phyloP scores from a whole-genome alignment of 2,888 invertebrate genomes.

The Lacanobia oleracea region DNA sequence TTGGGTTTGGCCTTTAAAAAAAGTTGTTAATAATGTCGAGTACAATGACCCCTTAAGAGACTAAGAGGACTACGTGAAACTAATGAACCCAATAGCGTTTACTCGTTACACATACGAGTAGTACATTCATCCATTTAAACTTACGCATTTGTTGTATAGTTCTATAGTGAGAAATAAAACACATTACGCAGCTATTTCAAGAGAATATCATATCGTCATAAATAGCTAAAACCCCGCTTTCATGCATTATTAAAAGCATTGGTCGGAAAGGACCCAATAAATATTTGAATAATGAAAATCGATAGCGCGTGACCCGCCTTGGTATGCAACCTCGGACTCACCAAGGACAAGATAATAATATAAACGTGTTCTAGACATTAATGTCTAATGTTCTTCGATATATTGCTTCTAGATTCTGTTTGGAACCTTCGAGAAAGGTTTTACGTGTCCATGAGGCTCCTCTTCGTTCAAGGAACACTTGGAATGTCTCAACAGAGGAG shows the following conservation, averaged over 20 bases:
- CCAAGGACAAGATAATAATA: conserved; percentile 36
- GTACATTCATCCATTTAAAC: too few relatives aligned
- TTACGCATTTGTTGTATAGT: too few relatives aligned
- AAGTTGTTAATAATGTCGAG: too few relatives aligned
- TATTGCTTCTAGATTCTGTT: conserved; percentile 17
- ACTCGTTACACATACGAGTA: too few relatives aligned
- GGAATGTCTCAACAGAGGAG: too few relatives aligned
- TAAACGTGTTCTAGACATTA: conserved; percentile 18
- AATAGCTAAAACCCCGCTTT: conserved; percentile 11
- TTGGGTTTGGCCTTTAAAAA: too few relatives aligned
- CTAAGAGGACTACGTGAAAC: too few relatives aligned
- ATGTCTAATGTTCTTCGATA: not conserved
- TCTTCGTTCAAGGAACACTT: not conserved
- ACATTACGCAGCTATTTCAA: conserved; percentile 10
- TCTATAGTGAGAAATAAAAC: too few relatives aligned
- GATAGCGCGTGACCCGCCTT: conserved; percentile 10
- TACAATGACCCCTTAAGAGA: too few relatives aligned
- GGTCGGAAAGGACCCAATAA: conserved; percentile 3
- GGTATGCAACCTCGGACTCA: conserved; percentile 31
- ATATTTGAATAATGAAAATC: conserved; percentile 25
- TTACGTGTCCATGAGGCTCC: not conserved
- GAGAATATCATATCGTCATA: conserved; percentile 12
- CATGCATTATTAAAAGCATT: conserved; percentile 34
- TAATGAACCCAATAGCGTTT: too few relatives aligned
- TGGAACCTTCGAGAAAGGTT: not conserved